These are phyloP conservation scores for Orthosia gothica DNA, from an alignment of 2,888 invertebrate species.

Conservation along the genomic window DNA sequence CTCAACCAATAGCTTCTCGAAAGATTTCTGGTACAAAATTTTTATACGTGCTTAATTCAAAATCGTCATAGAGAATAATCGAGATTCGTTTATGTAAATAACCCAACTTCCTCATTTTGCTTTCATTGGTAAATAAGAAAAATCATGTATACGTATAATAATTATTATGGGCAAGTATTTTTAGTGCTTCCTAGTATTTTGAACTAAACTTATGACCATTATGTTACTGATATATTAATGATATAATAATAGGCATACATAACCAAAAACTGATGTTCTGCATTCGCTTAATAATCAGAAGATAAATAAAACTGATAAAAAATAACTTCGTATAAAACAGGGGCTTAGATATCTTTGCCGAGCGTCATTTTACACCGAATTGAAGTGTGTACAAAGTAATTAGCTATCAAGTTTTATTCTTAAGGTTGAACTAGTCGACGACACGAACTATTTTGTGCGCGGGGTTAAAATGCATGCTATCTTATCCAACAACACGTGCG, in stretches of 20 bases:
- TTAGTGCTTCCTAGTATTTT: too few relatives aligned
- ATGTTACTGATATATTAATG: background rate
- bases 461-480: too few relatives aligned
- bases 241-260: background rate
- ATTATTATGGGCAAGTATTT: background rate
- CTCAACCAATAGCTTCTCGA: too few relatives aligned
- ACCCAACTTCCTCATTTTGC: slow-evolving; percentile 25
- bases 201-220: slow-evolving; percentile 1
- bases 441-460: too few relatives aligned
- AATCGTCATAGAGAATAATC: background rate
- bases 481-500: too few relatives aligned
- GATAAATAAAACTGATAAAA: slow-evolving; percentile 5
- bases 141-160: background rate
- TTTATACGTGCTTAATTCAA: background rate
- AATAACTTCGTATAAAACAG: background rate
- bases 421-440: too few relatives aligned
- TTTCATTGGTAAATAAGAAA: slow-evolving; percentile 2
- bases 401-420: too few relatives aligned
- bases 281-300: background rate
- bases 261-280: slow-evolving; percentile 7
- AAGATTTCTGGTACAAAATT: too few relatives aligned
- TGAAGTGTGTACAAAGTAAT: background rate
- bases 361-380: background rate
- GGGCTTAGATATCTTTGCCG: background rate
- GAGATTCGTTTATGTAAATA: background rate